Evolutionary conservation across 2,888 invertebrate genomes (phyloP).

Genomic region (Microctonus brassicae): DNA sequence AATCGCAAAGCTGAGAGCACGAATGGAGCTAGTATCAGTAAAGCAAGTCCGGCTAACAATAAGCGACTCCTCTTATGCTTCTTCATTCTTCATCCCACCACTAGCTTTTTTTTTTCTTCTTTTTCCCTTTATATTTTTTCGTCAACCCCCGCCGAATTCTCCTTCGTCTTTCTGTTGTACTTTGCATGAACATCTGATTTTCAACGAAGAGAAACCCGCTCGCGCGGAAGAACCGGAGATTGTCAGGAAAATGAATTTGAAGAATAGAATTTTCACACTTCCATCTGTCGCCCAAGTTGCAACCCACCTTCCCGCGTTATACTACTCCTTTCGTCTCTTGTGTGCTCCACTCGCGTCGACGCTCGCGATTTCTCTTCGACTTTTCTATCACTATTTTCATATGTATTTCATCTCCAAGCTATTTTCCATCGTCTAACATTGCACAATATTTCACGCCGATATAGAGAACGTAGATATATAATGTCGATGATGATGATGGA

Average conservation of each 20-base stretch:
- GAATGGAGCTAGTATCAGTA: slow-evolving; percentile 17
- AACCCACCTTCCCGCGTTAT: slow-evolving; percentile 5
- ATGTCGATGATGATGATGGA: not conserved
- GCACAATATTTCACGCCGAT: not conserved
- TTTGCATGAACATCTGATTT: slow-evolving; percentile 36
- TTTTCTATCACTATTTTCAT: not conserved
- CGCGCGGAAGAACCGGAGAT: slow-evolving; percentile 36
- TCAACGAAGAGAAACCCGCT: slow-evolving; percentile 21
- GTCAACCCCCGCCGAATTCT: not conserved
- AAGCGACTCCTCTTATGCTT: slow-evolving; percentile 27
- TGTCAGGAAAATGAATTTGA: slow-evolving; percentile 38
- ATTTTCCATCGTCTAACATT: not conserved
- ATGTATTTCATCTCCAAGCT: not conserved
- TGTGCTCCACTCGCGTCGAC: not conserved
- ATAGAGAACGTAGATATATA: not conserved
- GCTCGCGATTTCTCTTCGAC: not conserved
- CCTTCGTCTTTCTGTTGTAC: slow-evolving; percentile 22
- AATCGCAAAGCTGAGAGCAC: slow-evolving; percentile 2
- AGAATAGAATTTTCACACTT: slow-evolving; percentile 36
- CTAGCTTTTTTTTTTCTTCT: not conserved
- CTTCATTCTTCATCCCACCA: slow-evolving; percentile 7
- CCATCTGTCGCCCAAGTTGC: slow-evolving; percentile 20
- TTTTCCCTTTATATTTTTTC: not conserved
- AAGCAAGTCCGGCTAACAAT: slow-evolving; percentile 20
- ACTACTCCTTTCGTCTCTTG: not conserved